Evolutionary conservation across 2,113 vertebrate species (phyloP), one percentile per base, ranked within the genome.

Genomic region (Oophaga pumilio): DNA sequence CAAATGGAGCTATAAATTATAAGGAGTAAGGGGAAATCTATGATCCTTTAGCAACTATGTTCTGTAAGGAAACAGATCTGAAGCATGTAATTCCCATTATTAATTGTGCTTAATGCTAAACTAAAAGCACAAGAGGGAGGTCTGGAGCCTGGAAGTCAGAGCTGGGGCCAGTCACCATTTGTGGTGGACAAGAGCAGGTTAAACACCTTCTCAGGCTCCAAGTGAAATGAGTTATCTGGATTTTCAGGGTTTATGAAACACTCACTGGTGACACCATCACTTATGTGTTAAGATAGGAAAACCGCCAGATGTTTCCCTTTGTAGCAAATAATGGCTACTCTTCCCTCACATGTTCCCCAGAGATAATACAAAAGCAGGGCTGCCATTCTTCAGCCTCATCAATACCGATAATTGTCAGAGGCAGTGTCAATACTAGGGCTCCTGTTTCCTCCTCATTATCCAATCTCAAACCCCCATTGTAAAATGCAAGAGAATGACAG

Each of bases 1-100:
- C n/a, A n/a, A n/a, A 91, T 0, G 83, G 89, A 91, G 87, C 33
- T 73, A 88, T 71, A 92, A 89, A 92, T 89, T 90, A 90, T 89
- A 86, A 33, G 86, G 91, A 87, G 8, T 68, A 64, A 76, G 73
- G n/a, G 60, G 14, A 62, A 85, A 85, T 68, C 82, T 33, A 4
- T 1, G 73, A 56, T n/a, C 52, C 59, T 89, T 89, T 60, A 74
- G 20, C 20, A 85, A 14, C 66, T 60, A 80, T 86, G 43, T 1
- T 12, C 24, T 74, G 87, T 85, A 88, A 73, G 89, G 78, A 85
- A 92, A 73, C 49, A 89, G 89, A 68, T 0, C 13, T 17, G 24
- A 43, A 85, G 85, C 82, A 13, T 89, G 62, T 87, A 89, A 88
- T 76, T 28, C 62, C 82, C 87, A 49, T 88, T 68, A 22, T 56